Percentiles rank a stretch among this genome's conserved stretches.
These are phyloP conservation scores for Prionailurus viverrinus DNA, from an alignment of 2,113 vertebrate species.

Conservation along the genomic window DNA sequence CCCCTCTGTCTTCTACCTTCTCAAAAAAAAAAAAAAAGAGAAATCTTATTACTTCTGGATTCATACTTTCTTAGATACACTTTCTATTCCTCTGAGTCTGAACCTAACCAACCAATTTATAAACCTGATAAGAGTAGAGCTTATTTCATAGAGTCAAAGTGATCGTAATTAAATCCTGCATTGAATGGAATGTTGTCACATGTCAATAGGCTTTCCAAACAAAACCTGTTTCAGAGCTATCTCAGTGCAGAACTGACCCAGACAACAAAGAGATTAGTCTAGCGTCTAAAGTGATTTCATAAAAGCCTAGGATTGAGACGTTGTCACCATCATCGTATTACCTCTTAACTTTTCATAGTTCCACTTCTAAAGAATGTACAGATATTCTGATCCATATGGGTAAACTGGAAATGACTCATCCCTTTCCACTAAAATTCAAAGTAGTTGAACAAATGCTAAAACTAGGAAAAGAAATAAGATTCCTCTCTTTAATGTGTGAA, in stretches of 20 bases:
- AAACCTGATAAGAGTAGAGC: not conserved
- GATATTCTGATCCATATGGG: not conserved
- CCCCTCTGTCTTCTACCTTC: not conserved
- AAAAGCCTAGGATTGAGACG: not conserved
- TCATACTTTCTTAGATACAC: not conserved
- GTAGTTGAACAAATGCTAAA: conserved; percentile 26
- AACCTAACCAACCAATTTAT: conserved; percentile 18
- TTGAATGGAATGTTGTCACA: not conserved
- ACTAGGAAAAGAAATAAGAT: not conserved
- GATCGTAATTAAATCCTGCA: not conserved
- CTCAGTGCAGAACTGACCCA: not conserved
- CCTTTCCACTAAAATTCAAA: not conserved
- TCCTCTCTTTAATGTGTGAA: not conserved
- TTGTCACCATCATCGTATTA: not conserved
- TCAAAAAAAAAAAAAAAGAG: conserved; percentile 7
- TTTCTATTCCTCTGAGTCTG: not conserved
- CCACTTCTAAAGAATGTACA: not conserved
- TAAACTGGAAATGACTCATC: conserved; percentile 16
- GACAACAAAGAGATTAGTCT: not conserved
- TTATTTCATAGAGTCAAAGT: not conserved
- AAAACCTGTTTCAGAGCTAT: conserved; percentile 39
- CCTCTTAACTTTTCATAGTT: not conserved
- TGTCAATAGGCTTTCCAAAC: not conserved
- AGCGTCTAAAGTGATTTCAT: not conserved
- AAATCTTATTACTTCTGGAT: conserved; percentile 16